Percentiles rank a stretch among this genome's conserved stretches.
Conservation (phyloP, 1,140 invertebrate genomes). For the Colletes gigas region DNA sequence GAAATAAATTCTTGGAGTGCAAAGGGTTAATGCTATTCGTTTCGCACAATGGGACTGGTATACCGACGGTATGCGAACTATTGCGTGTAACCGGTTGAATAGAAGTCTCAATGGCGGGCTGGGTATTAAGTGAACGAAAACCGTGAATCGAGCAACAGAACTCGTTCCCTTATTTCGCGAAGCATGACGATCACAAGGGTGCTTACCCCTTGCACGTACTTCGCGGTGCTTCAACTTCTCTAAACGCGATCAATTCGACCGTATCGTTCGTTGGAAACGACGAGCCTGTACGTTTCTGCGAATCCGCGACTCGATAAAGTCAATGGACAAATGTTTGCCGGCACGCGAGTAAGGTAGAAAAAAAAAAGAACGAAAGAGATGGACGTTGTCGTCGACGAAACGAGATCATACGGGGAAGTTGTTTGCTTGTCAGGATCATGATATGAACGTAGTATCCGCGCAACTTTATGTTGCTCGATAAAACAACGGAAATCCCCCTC, state of each 20-base stretch:
- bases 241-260: not conserved
- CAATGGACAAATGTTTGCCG: not conserved
- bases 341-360: no score
- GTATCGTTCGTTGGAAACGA: not conserved
- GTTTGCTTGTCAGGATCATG: constrained; percentile 22
- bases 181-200: not conserved
- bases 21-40: not conserved
- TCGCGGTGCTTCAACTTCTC: not conserved
- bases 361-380: not conserved
- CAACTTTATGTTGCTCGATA: constrained; percentile 30
- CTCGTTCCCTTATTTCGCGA: not conserved
- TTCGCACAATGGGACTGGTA: not conserved
- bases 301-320: not conserved
- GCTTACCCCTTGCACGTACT: not conserved
- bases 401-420: constrained; percentile 11
- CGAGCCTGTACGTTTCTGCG: not conserved
- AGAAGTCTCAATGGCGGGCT: not conserved
- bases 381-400: not conserved
- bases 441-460: not conserved
- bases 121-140: constrained; percentile 1
- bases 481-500: constrained; percentile 33
- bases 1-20: no score
- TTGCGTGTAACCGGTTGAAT: not conserved
- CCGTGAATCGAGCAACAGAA: not conserved
- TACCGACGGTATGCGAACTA: not conserved